Base-by-base conservation (phyloP, 2,113 vertebrate genomes). In the Ctenomys sociabilis region DNA sequence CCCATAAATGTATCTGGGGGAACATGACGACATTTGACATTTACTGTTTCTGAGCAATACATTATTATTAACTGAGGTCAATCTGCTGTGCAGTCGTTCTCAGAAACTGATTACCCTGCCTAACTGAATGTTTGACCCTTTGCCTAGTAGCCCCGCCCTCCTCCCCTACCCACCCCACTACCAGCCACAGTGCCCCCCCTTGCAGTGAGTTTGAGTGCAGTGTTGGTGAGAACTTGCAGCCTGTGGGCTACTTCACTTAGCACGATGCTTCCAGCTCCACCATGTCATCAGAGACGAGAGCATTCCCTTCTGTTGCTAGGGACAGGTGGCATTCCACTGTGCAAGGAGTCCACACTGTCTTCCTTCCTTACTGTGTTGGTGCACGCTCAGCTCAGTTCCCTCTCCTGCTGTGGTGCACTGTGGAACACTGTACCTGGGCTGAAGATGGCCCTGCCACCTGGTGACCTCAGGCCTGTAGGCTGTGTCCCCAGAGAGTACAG, bases 401-500 rank as follows among this genome's bases (percentile, higher is more conserved):
- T 28, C 21, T 40, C 78, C 77, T 49, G 59, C 32, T n/a, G 26
- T 22, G 73, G 57, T 0, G 37, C 72, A 13, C 9, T 16, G 19
- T 5, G 30, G 26, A n/a, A 32, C n/a, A 26, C 16, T 21, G 37
- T 68, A 68, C 19, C 1, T 4, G 3, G 14, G 7, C 12, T 35
- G 13, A 54, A 45, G 52, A 35, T 10, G 35, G 4, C 24, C n/a
- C 68, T 52, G 64, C n/a, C 63, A 21, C 52, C 8, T 10, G 6
- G 35, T 28, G 26, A 78, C 35, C 57, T 57, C 7, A 14, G 2
- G 52, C 11, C 19, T 26, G 64, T 70, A 21, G 28, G 28, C 10
- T 13, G 2, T 1, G 54, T 16, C 24, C 54, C 14, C 19, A 6
- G 21, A 26, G 26, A 43, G 12, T 1, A 1, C 0, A 2, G 32